Percentiles rank a stretch among this genome's conserved stretches.
These are phyloP conservation scores for Helleia helle DNA, from an alignment of 2,888 invertebrate genomes.

Conservation along the genomic window DNA sequence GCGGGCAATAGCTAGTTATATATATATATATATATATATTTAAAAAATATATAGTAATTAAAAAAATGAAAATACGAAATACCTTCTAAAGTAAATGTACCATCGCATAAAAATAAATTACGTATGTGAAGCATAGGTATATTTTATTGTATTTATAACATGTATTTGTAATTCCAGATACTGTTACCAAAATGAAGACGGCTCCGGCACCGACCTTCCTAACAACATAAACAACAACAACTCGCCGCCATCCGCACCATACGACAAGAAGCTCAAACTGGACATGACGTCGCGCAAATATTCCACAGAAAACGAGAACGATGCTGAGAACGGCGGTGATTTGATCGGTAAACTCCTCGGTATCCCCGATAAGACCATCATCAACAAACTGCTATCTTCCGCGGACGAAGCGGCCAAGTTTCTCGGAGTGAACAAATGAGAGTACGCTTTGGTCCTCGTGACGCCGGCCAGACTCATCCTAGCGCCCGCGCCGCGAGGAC, in stretches of 20 bases:
- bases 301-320: constrained; percentile 61
- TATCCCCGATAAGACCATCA: constrained; percentile 87
- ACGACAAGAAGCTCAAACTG: constrained; percentile 68
- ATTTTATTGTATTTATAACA: no score
- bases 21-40: no score
- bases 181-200: constrained; percentile 59
- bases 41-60: no score
- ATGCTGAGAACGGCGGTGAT: constrained; percentile 78
- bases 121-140: no score
- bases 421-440: constrained; percentile 85
- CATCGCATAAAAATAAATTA: no score
- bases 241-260: constrained; percentile 70
- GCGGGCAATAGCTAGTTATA: no score
- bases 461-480: constrained; percentile 61
- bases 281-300: constrained; percentile 66
- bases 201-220: constrained; percentile 59
- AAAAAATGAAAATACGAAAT: no score
- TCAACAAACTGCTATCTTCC: constrained; percentile 87
- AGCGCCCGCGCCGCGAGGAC: constrained; percentile 64
- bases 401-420: constrained; percentile 91
- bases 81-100: no score
- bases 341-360: constrained; percentile 92
- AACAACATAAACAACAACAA: constrained; percentile 71
- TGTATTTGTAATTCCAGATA: no score
- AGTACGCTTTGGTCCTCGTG: constrained; percentile 70